Evolutionary conservation across 2,888 invertebrate genomes (phyloP).

Genomic region (Erebia aethiops): DNA sequence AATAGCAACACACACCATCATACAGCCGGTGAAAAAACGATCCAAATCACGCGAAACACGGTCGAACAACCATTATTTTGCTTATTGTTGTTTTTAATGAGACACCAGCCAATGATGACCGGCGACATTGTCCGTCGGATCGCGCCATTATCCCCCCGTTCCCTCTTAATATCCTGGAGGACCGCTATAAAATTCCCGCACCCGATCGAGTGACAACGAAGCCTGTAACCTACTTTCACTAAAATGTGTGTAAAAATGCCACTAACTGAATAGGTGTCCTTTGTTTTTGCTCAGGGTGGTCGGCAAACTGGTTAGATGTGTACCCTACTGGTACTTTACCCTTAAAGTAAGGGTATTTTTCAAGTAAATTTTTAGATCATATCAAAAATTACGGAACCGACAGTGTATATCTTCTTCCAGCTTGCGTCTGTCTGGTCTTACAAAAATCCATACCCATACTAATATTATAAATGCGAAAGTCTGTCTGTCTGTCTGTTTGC

Average conservation of each 20-base stretch:
- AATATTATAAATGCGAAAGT: too few species aligned
- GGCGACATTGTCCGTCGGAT: conserved; percentile 67
- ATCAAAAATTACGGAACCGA: too few species aligned
- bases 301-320: not conserved
- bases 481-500: too few species aligned
- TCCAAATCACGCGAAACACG: conserved; percentile 44
- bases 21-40: conserved; percentile 17
- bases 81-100: conserved; percentile 76
- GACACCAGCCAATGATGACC: conserved; percentile 65
- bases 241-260: conserved; percentile 15
- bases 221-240: conserved; percentile 36
- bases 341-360: too few species aligned
- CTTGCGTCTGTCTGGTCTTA: too few species aligned
- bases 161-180: conserved; percentile 65
- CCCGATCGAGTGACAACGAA: conserved; percentile 60
- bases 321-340: not conserved
- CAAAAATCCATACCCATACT: too few species aligned
- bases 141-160: conserved; percentile 66
- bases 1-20: not conserved
- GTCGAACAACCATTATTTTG: conserved; percentile 57
- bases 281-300: not conserved
- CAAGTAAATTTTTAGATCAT: too few species aligned
- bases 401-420: too few species aligned
- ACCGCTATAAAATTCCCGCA: conserved; percentile 64
- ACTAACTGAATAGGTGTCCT: not conserved